phyloP scores from a whole-genome alignment of 1,140 invertebrate genomes.

The Bombus balteatus region DNA sequence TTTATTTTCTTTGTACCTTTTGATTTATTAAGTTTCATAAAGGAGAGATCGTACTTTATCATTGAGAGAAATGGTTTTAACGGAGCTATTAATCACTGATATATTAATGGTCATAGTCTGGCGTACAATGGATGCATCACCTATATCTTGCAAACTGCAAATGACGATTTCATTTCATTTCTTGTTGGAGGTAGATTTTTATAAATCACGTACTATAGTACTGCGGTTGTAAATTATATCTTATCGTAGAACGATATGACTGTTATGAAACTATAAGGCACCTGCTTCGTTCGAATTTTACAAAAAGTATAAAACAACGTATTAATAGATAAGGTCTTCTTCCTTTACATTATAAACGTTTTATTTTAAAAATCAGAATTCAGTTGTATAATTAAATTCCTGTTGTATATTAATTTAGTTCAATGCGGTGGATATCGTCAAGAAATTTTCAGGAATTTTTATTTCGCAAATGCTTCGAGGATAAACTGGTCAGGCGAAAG shows the following conservation, averaged over 20 bases:
- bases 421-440: background rate
- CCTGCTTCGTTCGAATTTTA: too few relatives aligned
- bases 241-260: too few relatives aligned
- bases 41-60: background rate
- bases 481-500: background rate
- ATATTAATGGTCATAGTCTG: background rate
- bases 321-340: too few relatives aligned
- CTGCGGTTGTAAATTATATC: too few relatives aligned
- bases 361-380: too few relatives aligned
- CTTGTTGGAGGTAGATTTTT: background rate
- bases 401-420: too few relatives aligned
- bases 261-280: too few relatives aligned
- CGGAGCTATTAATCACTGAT: background rate
- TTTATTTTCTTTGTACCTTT: background rate
- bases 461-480: background rate
- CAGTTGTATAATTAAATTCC: too few relatives aligned
- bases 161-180: background rate
- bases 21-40: background rate
- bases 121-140: background rate
- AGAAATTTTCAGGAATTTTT: background rate
- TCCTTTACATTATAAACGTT: too few relatives aligned
- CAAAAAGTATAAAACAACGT: too few relatives aligned
- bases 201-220: background rate
- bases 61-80: conserved; percentile 4
- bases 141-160: background rate